Evolutionary conservation across 2,888 invertebrate genomes (phyloP), one percentile per base, ranked within the genome.

Genomic region (Epinotia bilunana): DNA sequence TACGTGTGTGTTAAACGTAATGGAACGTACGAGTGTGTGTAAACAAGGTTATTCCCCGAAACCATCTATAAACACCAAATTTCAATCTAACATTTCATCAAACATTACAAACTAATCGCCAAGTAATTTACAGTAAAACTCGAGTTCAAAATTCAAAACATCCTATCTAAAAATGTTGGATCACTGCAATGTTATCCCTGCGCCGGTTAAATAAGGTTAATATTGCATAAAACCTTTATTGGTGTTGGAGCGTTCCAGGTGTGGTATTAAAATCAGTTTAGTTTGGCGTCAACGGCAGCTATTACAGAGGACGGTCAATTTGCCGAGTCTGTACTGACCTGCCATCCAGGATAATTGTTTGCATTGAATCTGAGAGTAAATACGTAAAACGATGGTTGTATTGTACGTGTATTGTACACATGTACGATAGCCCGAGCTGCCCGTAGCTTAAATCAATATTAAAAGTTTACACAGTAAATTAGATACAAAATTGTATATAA

Each of bases 11-110:
- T 39, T 33, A 7, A 33, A 33, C 7, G 33, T 33, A 33, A 33
- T 33, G 7, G 6, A 9, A 20, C 20, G 57, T 57, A 12, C 3
- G 23, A 4, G 13, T 64, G 9, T n/a, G 9, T 9, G 11, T 28
- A n/a, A 64, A 49, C 28, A 28, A 49, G 28, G 7, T 28, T 64
- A 49, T 64, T 49, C 28, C 4, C 23, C 7, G 23, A 1, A n/a
- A 28, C 65, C 5, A 55, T 39, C 18, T 18, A 53, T n/a, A 55
- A 33, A 33, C 28, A 18, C 12, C 53, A 55, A 55, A 67, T 67
- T 33, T 67, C 67, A 57, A 67, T 67, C 55, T 57, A 67, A 53
- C 53, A 65, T 65, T 65, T 65, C 65, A 65, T 65, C 53, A 65
- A 57, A 67, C 67, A 67, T 57, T 20, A 67, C 67, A 20, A 67